Base-by-base conservation (phyloP, 2,888 invertebrate genomes). In the Exocentrus adspersus region DNA sequence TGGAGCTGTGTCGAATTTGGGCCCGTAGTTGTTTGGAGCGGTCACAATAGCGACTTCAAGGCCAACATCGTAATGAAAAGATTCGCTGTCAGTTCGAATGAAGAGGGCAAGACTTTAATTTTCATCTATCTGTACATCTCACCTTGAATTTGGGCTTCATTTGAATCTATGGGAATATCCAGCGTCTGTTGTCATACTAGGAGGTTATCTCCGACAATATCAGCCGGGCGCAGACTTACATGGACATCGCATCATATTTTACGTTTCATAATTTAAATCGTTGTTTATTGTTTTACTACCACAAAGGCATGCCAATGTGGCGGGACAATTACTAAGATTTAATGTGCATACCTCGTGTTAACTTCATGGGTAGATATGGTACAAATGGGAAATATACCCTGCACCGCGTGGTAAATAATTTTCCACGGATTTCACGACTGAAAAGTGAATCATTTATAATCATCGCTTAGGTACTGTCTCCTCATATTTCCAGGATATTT, bases 11-110 rank as follows among this genome's bases (percentile, higher is more conserved):
- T 71, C 73, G 71, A 74, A 74, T 74, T 69, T 65, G 61, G 64
- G 67, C 70, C 62, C 50, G 71, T 63, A 63, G 67, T 70, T 64
- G 54, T 62, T 51, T 58, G 67, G 68, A 63, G 60, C 62, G 68
- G 63, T 65, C 68, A 75, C 72, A 72, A 75, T 73, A 70, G 63
- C 69, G 63, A 63, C 71, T 64, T 65, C 73, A 74, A 73, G 74
- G 72, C 67, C 68, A 65, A 65, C 63, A 59, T 32, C 68, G 71
- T 70, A 72, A 75, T 75, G 74, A 75, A 75, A 75, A 74, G 74
- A 72, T 74, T 73, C 73, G 72, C 75, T 75, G 75, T 75, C 75
- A 75, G 73, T 74, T 74, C 72, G 72, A 64, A 68, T 75, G 75
- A 75, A 70, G 69, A 75, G 71, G 75, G 74, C 71, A 70, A 73